Conservation (phyloP, 2,888 invertebrate genomes). For the Nymphalis c-album region DNA sequence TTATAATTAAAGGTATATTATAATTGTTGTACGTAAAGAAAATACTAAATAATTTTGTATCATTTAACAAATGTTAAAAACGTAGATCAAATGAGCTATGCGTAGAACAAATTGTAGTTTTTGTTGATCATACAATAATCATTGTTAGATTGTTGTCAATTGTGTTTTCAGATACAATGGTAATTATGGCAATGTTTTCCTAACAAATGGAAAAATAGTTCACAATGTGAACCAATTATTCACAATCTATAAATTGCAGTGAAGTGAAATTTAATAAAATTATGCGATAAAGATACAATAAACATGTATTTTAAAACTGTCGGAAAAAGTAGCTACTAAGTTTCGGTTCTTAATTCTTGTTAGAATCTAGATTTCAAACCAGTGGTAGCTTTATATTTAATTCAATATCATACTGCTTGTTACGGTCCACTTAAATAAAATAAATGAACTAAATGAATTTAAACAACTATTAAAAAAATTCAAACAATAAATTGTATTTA, state of each 20-base stretch:
- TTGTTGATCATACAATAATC: constrained; percentile 12
- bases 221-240: constrained; percentile 10
- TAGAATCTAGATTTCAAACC: too few relatives aligned
- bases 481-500: background rate
- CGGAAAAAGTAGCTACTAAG: too few relatives aligned
- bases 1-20: too few relatives aligned
- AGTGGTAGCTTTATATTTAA: too few relatives aligned
- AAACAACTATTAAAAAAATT: background rate
- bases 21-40: too few relatives aligned
- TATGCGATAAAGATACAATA: too few relatives aligned
- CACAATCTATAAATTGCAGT: background rate
- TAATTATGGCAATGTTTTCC: constrained; percentile 7
- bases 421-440: too few relatives aligned
- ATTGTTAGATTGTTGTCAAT: constrained; percentile 11
- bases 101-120: constrained; percentile 6
- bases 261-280: background rate
- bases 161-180: constrained; percentile 10
- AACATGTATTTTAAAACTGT: too few relatives aligned
- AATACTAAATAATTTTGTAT: too few relatives aligned
- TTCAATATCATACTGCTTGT: too few relatives aligned
- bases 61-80: background rate
- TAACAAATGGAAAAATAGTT: constrained; percentile 11
- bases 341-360: too few relatives aligned
- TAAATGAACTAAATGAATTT: background rate
- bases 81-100: background rate